Conservation (phyloP, 2,113 vertebrate species). For the Plecturocebus donacophilus region DNA sequence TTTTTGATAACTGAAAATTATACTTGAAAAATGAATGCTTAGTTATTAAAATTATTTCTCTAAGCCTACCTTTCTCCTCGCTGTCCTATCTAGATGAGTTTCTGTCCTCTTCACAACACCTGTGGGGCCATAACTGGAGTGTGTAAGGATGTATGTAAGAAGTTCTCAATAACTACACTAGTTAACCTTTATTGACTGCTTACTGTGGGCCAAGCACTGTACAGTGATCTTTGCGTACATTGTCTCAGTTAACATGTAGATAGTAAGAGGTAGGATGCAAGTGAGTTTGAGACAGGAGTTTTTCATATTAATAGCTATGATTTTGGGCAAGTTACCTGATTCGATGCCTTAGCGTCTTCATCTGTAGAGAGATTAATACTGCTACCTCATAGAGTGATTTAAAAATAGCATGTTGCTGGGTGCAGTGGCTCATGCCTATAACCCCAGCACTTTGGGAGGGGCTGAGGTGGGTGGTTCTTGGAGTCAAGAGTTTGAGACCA, state of each 20-base stretch:
- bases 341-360: not conserved
- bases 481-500: too few relatives aligned
- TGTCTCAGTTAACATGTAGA: not conserved
- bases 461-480: too few relatives aligned
- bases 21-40: not conserved
- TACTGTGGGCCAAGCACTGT: not conserved
- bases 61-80: not conserved
- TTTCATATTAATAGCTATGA: not conserved
- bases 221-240: not conserved
- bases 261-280: not conserved
- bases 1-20: slow-evolving; percentile 27
- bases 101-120: not conserved
- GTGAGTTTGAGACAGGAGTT: not conserved
- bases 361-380: not conserved
- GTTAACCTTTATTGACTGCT: slow-evolving; percentile 10
- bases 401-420: not conserved
- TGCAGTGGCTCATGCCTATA: too few relatives aligned
- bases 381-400: not conserved
- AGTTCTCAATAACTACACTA: not conserved
- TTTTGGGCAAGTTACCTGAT: not conserved
- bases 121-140: not conserved
- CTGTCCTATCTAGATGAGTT: not conserved
- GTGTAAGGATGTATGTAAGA: not conserved
- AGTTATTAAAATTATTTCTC: not conserved
- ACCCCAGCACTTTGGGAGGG: too few relatives aligned